A percentile compares a stretch with the other conserved stretches of the same genome.
Evolutionary conservation across 2,888 invertebrate species (phyloP).

Genomic region (Chloroclysta siterata): DNA sequence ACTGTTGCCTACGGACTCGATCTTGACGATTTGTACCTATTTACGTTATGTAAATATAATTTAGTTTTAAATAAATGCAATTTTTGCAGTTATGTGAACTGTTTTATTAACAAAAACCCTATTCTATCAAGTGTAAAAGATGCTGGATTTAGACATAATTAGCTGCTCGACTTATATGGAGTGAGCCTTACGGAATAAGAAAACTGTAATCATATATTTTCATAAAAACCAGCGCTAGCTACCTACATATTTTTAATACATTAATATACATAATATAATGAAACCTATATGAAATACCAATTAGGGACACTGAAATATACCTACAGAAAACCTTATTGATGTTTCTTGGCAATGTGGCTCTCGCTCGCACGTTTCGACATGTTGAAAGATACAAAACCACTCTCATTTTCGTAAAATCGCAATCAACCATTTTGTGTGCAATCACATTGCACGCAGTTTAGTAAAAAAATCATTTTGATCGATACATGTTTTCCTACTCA

Average conservation of each 20-base stretch:
- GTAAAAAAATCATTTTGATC: too few relatives aligned
- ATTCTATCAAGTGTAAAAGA: background rate
- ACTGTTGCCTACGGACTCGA: conserved; percentile 83
- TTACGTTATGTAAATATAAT: conserved; percentile 79
- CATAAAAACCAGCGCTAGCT: background rate
- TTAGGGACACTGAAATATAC: too few relatives aligned
- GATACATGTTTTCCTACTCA: too few relatives aligned
- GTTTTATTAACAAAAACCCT: conserved; percentile 10
- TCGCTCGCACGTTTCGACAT: too few relatives aligned
- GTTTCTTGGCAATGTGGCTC: too few relatives aligned
- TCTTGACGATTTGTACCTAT: conserved; percentile 80
- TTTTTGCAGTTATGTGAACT: conserved; percentile 58
- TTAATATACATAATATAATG: too few relatives aligned
- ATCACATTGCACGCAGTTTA: too few relatives aligned
- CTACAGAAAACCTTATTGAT: too few relatives aligned
- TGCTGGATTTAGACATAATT: background rate
- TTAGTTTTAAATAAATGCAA: conserved; percentile 74
- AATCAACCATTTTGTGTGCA: too few relatives aligned
- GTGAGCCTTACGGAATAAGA: background rate
- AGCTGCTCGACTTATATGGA: background rate
- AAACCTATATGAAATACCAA: too few relatives aligned
- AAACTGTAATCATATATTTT: background rate
- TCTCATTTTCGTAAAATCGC: too few relatives aligned
- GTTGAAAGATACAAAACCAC: too few relatives aligned
- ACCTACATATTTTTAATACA: background rate